phyloP scores from a whole-genome alignment of 2,888 invertebrate species.

The Hirtodrosophila duncani region DNA sequence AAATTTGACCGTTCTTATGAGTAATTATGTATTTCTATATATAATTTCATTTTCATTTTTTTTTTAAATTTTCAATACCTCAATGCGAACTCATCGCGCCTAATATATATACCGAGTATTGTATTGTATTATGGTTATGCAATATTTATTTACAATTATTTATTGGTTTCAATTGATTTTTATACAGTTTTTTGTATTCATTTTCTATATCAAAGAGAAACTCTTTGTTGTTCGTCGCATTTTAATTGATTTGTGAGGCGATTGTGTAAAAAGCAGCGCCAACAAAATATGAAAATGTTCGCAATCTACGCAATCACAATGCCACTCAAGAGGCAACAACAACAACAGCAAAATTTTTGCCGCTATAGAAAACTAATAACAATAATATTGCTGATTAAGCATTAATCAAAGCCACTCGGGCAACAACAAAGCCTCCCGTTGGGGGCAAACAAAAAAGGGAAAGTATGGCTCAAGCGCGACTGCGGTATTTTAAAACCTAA shows the following conservation, averaged over 20 bases:
- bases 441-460: conserved; percentile 1
- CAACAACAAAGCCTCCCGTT: neutral
- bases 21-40: too few relatives aligned
- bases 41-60: too few relatives aligned
- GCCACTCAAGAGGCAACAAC: conserved; percentile 7
- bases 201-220: conserved; percentile 53
- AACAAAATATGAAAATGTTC: conserved; percentile 20
- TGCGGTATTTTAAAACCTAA: too few relatives aligned
- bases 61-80: too few relatives aligned
- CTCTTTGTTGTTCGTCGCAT: conserved; percentile 35
- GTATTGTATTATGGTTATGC: too few relatives aligned
- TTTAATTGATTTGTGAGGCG: conserved; percentile 46
- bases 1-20: too few relatives aligned
- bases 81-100: too few relatives aligned
- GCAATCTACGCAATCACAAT: conserved; percentile 37
- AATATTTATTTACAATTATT: conserved; percentile 15
- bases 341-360: conserved; percentile 18
- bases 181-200: conserved; percentile 12
- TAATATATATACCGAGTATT: too few relatives aligned
- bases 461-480: conserved; percentile 17
- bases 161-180: conserved; percentile 6
- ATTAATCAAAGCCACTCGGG: conserved; percentile 62
- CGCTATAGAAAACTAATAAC: conserved; percentile 64
- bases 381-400: conserved; percentile 71
- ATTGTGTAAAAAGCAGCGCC: too few relatives aligned